Base-by-base conservation (phyloP, 64 coral and sea anemone genomes). In the Orbicella faveolata region DNA sequence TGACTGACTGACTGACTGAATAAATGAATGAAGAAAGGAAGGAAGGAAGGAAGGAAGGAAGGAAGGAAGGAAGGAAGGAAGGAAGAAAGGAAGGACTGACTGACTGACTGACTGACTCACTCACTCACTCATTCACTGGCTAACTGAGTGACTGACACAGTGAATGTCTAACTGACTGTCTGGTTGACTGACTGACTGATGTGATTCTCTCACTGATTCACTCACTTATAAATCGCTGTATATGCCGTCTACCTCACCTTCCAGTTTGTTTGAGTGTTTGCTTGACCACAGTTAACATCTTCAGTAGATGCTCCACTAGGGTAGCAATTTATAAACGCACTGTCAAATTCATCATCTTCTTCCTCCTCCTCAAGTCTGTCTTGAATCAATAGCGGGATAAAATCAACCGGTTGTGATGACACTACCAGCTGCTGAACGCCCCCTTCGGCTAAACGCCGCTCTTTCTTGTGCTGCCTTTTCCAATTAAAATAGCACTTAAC, bases 371-470 rank as follows among this genome's bases (percentile, higher is more conserved):
- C 65, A 21, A 85, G 41, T 85, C 68, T 66, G 33, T 70, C 65
- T 85, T 85, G 82, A 85, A 85, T 72, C 39, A 85, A 73, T 11
- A 85, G 65, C 23, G 82, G 82, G 7, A 85, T 9, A 73, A 85
- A 73, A 66, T 85, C 82, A 70, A 85, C 64, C 2, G 82, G 65
- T 16, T 85, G 82, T 4, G 82, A 85, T 4, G 82, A 85, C 68
- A 85, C 21, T 2, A 85, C 82, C 12, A 85, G 19, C 82, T 85
- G 19, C 2, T 51, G 82, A 23, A 73, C 82, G 13, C 64, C 41
- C 11, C 82, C 82, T 30, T 85, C 61, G 16, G 20, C 9, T 2
- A 66, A 72, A 53, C 34, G 6, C 23, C 6, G 25, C 11, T 41
- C 36, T 52, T 72, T 73, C 61, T 52, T 85, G 20, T 73, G 20